Evolutionary conservation across 23 tunicate genomes (phyloP).

Genomic region (Oikopleura albicans): DNA sequence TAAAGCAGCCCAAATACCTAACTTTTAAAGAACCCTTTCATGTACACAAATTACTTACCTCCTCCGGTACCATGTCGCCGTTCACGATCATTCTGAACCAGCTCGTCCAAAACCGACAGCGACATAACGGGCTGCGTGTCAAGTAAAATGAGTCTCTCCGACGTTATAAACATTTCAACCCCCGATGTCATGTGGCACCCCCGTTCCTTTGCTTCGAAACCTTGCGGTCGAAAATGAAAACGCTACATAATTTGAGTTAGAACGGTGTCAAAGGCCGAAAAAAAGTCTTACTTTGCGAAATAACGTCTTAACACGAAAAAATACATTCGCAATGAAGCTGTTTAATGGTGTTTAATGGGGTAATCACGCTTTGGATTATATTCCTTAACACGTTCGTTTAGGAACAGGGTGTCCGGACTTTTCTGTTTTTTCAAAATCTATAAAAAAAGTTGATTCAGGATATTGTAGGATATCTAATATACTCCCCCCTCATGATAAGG

Average conservation of each 20-base stretch:
- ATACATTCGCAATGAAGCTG: no score
- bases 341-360: no score
- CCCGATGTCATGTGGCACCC: conserved; percentile 82
- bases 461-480: no score
- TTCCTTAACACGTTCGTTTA: no score
- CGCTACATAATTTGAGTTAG: no score
- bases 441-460: no score
- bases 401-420: no score
- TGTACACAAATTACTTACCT: not conserved
- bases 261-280: not conserved
- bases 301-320: no score
- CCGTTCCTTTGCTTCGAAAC: conserved; percentile 40
- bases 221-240: conserved; percentile 34
- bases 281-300: no score
- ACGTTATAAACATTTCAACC: conserved; percentile 47
- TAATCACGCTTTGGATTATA: no score
- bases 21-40: not conserved
- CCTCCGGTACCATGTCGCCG: not conserved
- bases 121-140: conserved; percentile 68
- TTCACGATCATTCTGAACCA: conserved; percentile 32
- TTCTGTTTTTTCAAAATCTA: no score
- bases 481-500: no score
- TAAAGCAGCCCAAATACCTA: not conserved
- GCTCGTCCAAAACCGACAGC: conserved; percentile 43
- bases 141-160: conserved; percentile 49